Conservation (phyloP, 2,113 vertebrate genomes). For the Scomber colias region DNA sequence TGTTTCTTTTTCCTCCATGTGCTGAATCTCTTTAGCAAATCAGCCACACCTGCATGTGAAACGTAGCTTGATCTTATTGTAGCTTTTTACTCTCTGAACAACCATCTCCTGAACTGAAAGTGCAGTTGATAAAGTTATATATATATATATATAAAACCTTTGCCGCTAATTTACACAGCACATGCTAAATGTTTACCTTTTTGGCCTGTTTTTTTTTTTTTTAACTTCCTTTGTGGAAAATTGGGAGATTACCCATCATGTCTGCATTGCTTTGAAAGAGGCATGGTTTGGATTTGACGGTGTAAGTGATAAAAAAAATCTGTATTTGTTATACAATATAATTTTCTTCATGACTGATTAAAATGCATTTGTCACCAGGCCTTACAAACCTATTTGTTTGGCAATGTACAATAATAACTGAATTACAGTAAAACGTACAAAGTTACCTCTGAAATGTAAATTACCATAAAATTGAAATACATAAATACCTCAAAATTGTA, state of each 20-base stretch:
- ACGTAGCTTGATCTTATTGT: neutral
- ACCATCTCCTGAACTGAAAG: neutral
- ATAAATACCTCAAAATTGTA: too few species aligned
- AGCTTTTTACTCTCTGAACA: neutral
- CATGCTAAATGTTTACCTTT: neutral
- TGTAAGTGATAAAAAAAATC: neutral
- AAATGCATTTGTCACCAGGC: neutral
- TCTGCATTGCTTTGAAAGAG: constrained; percentile 83
- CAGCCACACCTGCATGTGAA: constrained; percentile 44
- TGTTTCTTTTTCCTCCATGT: constrained; percentile 83
- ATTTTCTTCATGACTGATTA: neutral
- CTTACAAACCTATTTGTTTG: neutral
- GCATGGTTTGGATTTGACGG: constrained; percentile 72
- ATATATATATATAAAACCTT: neutral
- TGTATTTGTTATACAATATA: neutral
- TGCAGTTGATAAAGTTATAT: neutral
- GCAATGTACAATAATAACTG: neutral
- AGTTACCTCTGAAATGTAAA: too few species aligned
- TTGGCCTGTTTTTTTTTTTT: neutral
- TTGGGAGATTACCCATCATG: constrained; percentile 25
- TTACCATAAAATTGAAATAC: too few species aligned
- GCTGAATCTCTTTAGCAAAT: constrained; percentile 39
- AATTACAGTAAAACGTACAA: too few species aligned
- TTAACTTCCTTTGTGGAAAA: constrained; percentile 5
- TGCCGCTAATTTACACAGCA: neutral